A percentile compares a stretch with the other conserved stretches of the same genome.
These are phyloP conservation scores for Spongilla lacustris DNA, from an alignment of 37 sponge, comb jelly and placozoan genomes.

Conservation along the genomic window DNA sequence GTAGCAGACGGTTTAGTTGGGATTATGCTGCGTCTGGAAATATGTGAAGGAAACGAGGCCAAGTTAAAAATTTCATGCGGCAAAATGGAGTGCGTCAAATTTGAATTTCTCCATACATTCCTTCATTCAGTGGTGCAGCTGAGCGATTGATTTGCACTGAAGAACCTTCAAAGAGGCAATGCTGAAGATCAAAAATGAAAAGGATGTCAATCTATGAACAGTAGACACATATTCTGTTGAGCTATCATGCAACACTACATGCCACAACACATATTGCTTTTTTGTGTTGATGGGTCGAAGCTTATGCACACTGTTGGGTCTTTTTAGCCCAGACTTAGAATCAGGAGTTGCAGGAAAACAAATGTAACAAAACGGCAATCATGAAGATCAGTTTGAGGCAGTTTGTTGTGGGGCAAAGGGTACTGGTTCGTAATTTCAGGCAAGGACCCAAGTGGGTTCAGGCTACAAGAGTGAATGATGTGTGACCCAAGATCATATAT, in stretches of 20 bases:
- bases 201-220: background rate
- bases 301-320: slow-evolving; percentile 17
- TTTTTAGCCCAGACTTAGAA: slow-evolving; percentile 1
- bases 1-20: no score
- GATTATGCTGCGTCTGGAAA: no score
- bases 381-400: background rate
- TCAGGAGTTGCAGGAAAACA: background rate
- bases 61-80: no score
- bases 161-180: slow-evolving; percentile 5
- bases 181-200: no score
- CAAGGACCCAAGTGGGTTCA: slow-evolving; percentile 31
- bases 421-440: slow-evolving; percentile 23
- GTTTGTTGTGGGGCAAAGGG: slow-evolving; percentile 15
- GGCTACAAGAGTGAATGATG: background rate
- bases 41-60: no score
- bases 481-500: no score
- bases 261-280: slow-evolving; percentile 4
- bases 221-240: background rate
- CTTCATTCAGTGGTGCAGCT: background rate
- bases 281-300: slow-evolving; percentile 4
- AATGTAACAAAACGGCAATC: background rate
- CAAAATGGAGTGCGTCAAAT: slow-evolving; percentile 21
- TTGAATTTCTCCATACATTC: background rate
- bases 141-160: slow-evolving; percentile 3
- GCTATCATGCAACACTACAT: background rate